A percentile compares a stretch with the other conserved stretches of the same genome.
These are phyloP conservation scores for Melanerpes formicivorus DNA, from an alignment of 2,113 vertebrate genomes.

Conservation along the genomic window DNA sequence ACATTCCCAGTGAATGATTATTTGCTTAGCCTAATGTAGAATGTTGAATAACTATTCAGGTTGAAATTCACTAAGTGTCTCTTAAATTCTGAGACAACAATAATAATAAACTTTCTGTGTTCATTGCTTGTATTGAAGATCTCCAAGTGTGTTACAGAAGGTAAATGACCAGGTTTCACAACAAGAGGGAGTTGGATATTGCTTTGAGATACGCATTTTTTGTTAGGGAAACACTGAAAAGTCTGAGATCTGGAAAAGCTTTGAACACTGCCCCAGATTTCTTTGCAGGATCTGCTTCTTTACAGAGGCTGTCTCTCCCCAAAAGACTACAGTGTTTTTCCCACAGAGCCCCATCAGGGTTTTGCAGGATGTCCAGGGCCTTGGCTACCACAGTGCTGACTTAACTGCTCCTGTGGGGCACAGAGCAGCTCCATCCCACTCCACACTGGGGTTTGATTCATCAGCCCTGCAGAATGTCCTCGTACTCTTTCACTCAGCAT, in stretches of 20 bases:
- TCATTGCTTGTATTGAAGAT: background rate
- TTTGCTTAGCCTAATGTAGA: background rate
- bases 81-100: background rate
- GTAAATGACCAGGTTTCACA: background rate
- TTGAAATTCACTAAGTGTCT: background rate
- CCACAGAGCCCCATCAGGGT: background rate
- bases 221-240: background rate
- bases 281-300: background rate
- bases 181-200: background rate
- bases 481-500: rapidly evolving
- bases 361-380: background rate
- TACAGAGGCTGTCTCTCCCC: background rate
- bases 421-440: background rate
- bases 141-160: background rate
- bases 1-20: background rate
- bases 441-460: background rate
- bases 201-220: background rate
- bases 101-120: background rate
- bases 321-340: background rate
- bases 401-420: background rate
- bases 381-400: rapidly evolving
- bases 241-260: background rate
- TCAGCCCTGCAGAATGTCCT: background rate
- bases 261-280: background rate
- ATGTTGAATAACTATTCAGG: background rate